Conservation (phyloP, 2,113 vertebrate species). For the Chaetura pelagica region DNA sequence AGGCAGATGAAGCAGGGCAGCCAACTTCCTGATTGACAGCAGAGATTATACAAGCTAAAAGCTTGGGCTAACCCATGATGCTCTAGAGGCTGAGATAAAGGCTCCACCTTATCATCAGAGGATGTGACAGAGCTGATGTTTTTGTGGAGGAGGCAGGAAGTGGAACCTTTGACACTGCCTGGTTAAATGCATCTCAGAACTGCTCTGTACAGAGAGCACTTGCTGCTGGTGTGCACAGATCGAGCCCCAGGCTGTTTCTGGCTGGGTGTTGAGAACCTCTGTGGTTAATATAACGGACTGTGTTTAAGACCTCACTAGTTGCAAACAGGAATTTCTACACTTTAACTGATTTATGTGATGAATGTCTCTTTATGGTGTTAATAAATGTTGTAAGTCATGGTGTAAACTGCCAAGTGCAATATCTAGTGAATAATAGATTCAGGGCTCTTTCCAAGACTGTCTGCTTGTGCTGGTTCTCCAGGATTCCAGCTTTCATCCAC, state of each 20-base stretch:
- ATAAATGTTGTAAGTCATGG: not conserved
- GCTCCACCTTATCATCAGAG: not conserved
- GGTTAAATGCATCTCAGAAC: not conserved
- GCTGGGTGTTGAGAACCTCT: not conserved
- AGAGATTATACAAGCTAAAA: not conserved
- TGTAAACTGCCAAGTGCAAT: not conserved
- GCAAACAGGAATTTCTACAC: not conserved
- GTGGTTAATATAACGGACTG: not conserved
- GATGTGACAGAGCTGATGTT: not conserved
- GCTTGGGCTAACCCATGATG: fast-evolving
- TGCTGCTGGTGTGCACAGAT: not conserved
- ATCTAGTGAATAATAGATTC: not conserved
- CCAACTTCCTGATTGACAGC: not conserved
- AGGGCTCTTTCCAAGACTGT: not conserved
- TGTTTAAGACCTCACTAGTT: not conserved
- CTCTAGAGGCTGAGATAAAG: not conserved
- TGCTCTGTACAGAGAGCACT: not conserved
- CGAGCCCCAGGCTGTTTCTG: not conserved
- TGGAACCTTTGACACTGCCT: not conserved
- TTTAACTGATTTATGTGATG: not conserved
- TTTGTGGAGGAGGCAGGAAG: constrained; percentile 19
- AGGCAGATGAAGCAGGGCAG: not conserved
- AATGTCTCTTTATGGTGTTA: not conserved
- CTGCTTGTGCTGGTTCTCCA: not conserved
- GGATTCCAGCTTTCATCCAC: not conserved